phyloP scores from a whole-genome alignment of 1,140 invertebrate species.

The Anoplolepis gracilipes region DNA sequence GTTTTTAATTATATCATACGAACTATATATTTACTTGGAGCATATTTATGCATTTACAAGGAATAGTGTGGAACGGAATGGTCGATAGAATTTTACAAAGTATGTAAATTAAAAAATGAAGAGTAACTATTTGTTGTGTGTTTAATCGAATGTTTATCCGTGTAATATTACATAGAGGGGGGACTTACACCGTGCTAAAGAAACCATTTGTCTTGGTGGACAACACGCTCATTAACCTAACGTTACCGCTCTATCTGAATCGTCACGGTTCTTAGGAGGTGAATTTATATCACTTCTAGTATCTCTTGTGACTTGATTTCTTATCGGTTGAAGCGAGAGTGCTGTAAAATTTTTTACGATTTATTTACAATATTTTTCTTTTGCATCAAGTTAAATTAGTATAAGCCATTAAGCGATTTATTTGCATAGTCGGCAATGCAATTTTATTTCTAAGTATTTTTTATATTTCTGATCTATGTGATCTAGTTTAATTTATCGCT shows the following conservation, averaged over 20 bases:
- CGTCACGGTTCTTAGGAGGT: conserved; percentile 39
- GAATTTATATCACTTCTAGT: conserved; percentile 64
- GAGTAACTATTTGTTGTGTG: conserved; percentile 61
- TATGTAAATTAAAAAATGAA: conserved; percentile 53
- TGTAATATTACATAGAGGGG: conserved; percentile 42
- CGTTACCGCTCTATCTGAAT: conserved; percentile 47
- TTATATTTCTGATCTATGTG: neutral
- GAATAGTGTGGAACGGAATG: conserved; percentile 2
- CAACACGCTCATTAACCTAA: conserved; percentile 69
- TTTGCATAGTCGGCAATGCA: conserved; percentile 28
- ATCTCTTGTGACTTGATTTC: conserved; percentile 23
- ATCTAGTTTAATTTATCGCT: conserved; percentile 16
- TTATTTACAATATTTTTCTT: neutral
- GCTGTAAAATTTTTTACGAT: neutral
- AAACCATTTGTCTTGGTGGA: conserved; percentile 62
- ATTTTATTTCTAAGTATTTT: conserved; percentile 20
- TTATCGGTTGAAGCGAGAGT: conserved; percentile 7
- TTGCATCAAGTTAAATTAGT: neutral
- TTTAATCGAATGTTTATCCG: conserved; percentile 61
- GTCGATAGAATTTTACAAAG: neutral
- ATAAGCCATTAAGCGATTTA: conserved; percentile 3
- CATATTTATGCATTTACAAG: conserved; percentile 28
- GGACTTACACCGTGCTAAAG: conserved; percentile 24
- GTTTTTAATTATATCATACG: neutral
- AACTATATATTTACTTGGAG: conserved; percentile 10